phyloP scores from a whole-genome alignment of 1,140 invertebrate genomes.

The Anthonomus grandis region DNA sequence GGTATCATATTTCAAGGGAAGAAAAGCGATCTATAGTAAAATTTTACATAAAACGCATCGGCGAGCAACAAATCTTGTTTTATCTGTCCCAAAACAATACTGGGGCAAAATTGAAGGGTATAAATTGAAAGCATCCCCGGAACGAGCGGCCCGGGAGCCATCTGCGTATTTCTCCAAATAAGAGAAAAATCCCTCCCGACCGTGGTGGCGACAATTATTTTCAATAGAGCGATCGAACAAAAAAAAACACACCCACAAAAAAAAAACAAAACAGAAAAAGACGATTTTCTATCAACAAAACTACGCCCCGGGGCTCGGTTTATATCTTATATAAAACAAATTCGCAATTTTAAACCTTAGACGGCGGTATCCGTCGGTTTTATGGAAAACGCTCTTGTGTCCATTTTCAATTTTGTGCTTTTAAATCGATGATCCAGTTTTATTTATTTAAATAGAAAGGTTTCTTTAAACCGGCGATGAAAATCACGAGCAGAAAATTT shows the following conservation, averaged over 20 bases:
- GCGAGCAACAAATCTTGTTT: slow-evolving; percentile 20
- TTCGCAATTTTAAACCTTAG: slow-evolving; percentile 8
- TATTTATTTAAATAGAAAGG: too few relatives aligned
- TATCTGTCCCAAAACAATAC: slow-evolving; percentile 25
- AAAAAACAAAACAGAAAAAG: slow-evolving; percentile 3
- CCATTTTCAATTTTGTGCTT: too few relatives aligned
- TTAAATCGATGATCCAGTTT: too few relatives aligned
- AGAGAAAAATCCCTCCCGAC: too few relatives aligned
- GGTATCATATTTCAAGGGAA: too few relatives aligned
- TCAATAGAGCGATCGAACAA: slow-evolving; percentile 10
- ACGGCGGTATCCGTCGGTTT: too few relatives aligned
- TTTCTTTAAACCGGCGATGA: too few relatives aligned
- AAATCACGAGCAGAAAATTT: too few relatives aligned
- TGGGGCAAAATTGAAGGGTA: slow-evolving; percentile 21
- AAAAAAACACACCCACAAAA: neutral
- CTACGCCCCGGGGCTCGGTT: slow-evolving; percentile 10
- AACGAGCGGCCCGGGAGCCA: slow-evolving; percentile 22
- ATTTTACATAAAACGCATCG: slow-evolving; percentile 20
- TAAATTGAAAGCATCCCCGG: slow-evolving; percentile 21
- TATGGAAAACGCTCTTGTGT: too few relatives aligned
- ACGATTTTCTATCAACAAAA: slow-evolving; percentile 13
- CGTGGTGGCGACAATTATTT: slow-evolving; percentile 19
- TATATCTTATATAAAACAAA: slow-evolving; percentile 20
- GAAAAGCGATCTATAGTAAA: too few relatives aligned
- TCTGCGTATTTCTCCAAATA: slow-evolving; percentile 18